These are phyloP conservation scores for Cantharis rustica DNA, from an alignment of 2,888 invertebrate genomes.

Conservation along the genomic window DNA sequence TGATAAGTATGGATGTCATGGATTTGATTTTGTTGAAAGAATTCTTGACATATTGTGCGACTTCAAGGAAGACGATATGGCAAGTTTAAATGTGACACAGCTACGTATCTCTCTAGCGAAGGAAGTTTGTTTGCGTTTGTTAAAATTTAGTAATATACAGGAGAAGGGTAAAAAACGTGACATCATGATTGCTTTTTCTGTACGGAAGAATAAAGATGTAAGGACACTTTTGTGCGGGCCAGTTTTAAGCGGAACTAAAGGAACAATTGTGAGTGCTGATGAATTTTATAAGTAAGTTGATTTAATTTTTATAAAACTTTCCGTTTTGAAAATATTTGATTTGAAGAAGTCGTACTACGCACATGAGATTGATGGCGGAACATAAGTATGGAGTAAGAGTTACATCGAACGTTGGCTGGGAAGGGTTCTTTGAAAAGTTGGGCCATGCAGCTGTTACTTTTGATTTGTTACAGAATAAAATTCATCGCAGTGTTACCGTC, in stretches of 20 bases:
- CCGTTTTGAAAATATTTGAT: neutral
- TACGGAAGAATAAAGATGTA: conserved; percentile 54
- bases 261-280: conserved; percentile 56
- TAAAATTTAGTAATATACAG: conserved; percentile 50
- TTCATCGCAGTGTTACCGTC: conserved; percentile 64
- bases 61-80: conserved; percentile 42
- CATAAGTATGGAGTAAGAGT: conserved; percentile 69
- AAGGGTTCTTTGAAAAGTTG: conserved; percentile 62
- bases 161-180: conserved; percentile 48
- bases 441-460: conserved; percentile 70
- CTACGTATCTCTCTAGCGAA: conserved; percentile 52
- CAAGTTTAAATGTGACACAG: conserved; percentile 48
- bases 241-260: conserved; percentile 66
- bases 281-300: conserved; percentile 60
- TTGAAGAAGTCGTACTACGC: conserved; percentile 62
- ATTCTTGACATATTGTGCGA: too few species aligned
- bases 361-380: conserved; percentile 69
- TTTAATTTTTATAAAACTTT: conserved; percentile 28
- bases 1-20: conserved; percentile 44
- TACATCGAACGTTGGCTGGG: conserved; percentile 58
- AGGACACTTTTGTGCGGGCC: conserved; percentile 61
- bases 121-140: conserved; percentile 50
- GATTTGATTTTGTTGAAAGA: conserved; percentile 13
- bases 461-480: conserved; percentile 71
- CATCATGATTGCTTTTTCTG: conserved; percentile 45